These are phyloP conservation scores for Drosophila testacea DNA, from an alignment of 2,888 invertebrate species.

Conservation along the genomic window DNA sequence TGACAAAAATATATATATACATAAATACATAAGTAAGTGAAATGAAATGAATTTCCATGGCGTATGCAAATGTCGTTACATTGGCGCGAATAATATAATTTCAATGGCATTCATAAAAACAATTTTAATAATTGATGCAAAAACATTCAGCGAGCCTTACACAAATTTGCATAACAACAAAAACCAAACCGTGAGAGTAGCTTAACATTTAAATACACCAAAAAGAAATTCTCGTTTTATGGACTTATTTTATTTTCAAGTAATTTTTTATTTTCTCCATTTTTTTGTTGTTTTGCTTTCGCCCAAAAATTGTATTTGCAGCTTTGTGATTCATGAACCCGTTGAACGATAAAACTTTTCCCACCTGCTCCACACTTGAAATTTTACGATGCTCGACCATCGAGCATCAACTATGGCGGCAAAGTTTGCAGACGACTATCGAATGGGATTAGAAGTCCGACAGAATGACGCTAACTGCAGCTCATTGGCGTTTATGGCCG, in stretches of 20 bases:
- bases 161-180: constrained; percentile 54
- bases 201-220: constrained; percentile 48
- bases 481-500: constrained; percentile 70
- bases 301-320: constrained; percentile 31
- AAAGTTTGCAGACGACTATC: constrained; percentile 73
- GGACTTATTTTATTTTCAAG: constrained; percentile 7
- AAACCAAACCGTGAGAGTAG: constrained; percentile 32
- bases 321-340: constrained; percentile 49
- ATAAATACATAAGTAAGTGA: constrained; percentile 22
- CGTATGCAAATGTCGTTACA: constrained; percentile 70
- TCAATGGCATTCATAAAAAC: constrained; percentile 74
- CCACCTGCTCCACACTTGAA: constrained; percentile 15
- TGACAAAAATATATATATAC: constrained; percentile 1
- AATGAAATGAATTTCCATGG: constrained; percentile 40
- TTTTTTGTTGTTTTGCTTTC: constrained; percentile 5
- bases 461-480: constrained; percentile 53
- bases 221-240: constrained; percentile 3
- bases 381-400: constrained; percentile 4
- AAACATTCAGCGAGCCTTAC: constrained; percentile 53
- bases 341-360: constrained; percentile 34
- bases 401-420: constrained; percentile 37
- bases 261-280: neutral
- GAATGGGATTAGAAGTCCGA: constrained; percentile 48
- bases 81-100: constrained; percentile 77
- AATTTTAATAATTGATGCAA: constrained; percentile 78